phyloP scores from a whole-genome alignment of 2,113 vertebrate species.

The Emydocephalus ijimae region DNA sequence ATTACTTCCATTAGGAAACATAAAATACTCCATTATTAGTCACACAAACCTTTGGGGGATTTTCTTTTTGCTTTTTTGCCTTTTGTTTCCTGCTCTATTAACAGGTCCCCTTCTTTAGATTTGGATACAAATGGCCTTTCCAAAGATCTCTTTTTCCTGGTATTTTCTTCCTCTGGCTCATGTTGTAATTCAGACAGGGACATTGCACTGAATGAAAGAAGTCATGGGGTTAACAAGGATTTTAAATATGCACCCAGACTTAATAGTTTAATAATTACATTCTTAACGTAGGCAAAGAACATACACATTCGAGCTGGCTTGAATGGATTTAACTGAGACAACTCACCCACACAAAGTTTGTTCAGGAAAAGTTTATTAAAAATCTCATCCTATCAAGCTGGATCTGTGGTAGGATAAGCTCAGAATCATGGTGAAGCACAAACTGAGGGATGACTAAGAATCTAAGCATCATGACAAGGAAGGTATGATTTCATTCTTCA shows the following conservation, averaged over 20 bases:
- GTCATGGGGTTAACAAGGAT: conserved; percentile 26
- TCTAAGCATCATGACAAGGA: background rate
- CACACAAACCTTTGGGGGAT: conserved; percentile 71
- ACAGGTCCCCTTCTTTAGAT: conserved; percentile 30
- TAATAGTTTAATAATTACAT: background rate
- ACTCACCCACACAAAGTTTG: too few relatives aligned
- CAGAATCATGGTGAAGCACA: background rate
- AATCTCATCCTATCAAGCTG: background rate
- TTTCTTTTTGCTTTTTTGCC: conserved; percentile 82
- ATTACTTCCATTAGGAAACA: background rate
- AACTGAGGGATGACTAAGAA: background rate
- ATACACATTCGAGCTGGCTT: background rate
- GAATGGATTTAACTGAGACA: background rate
- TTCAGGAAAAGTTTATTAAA: background rate
- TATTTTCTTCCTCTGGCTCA: conserved; percentile 38
- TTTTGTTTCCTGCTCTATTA: conserved; percentile 62
- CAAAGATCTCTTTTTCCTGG: conserved; percentile 42
- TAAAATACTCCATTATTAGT: background rate
- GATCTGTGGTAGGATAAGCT: background rate
- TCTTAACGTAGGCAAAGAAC: background rate
- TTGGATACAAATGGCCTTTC: conserved; percentile 33
- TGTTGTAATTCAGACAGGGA: conserved; percentile 57
- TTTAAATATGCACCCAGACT: background rate
- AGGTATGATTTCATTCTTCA: background rate
- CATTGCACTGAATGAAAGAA: conserved; percentile 59